Conservation (phyloP, 2,888 invertebrate species). For the Schizaphis graminum region DNA sequence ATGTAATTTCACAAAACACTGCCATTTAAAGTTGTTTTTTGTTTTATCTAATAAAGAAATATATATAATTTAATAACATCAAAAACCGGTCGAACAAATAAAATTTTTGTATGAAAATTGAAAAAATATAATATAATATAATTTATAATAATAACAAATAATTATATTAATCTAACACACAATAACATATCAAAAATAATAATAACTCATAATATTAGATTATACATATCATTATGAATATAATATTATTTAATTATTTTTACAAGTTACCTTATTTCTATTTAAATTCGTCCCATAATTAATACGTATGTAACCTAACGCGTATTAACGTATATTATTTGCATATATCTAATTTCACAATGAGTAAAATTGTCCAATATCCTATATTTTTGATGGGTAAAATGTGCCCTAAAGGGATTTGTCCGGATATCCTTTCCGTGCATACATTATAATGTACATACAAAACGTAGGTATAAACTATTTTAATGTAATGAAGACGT, state of each 20-base stretch:
- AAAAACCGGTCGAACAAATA: not conserved
- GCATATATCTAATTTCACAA: not conserved
- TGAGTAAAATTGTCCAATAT: not conserved
- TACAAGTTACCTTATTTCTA: not conserved
- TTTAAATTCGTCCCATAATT: not conserved
- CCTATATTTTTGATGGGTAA: not conserved
- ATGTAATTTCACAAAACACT: not conserved
- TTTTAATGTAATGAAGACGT: not conserved
- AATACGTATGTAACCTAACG: not conserved
- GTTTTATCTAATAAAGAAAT: not conserved
- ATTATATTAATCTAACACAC: not conserved
- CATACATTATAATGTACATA: not conserved
- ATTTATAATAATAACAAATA: not conserved
- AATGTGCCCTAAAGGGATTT: not conserved
- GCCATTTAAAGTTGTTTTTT: not conserved
- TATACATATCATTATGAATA: not conserved
- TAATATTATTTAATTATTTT: not conserved
- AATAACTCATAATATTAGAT: not conserved
- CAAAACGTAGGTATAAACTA: not conserved
- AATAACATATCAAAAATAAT: not conserved
- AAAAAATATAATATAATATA: not conserved
- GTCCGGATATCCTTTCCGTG: not conserved
- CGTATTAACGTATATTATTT: not conserved
- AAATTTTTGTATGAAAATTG: not conserved
- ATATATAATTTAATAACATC: not conserved